phyloP scores from a whole-genome alignment of 2,797 vertebrate species.

The Anguilla pacifica region DNA sequence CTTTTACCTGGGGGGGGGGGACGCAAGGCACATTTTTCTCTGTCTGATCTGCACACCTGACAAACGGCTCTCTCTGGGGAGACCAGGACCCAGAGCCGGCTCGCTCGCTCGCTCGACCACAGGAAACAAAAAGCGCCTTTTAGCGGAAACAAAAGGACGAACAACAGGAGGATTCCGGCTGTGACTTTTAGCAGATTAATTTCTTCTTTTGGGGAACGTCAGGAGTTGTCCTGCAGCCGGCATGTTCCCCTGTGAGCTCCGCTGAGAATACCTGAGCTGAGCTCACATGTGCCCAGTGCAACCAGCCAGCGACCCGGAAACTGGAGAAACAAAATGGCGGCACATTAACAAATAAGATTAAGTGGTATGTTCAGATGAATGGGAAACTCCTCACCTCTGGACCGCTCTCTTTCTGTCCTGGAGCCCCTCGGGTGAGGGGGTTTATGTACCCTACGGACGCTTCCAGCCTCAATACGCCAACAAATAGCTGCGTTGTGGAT shows the following conservation, averaged over 20 bases:
- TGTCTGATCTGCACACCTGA: not conserved
- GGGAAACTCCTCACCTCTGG: not conserved
- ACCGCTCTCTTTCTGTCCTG: not conserved
- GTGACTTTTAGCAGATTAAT: not conserved
- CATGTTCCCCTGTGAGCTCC: not conserved
- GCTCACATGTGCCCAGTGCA: not conserved
- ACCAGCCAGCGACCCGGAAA: not conserved
- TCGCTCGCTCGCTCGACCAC: not conserved
- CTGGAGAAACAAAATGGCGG: not conserved
- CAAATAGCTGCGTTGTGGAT: not conserved
- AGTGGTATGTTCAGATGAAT: not conserved
- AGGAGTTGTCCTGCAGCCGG: not conserved
- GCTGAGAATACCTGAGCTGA: not conserved
- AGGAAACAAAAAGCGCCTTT: conserved; percentile 15
- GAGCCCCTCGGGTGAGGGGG: not conserved
- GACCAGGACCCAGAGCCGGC: not conserved
- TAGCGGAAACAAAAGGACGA: not conserved
- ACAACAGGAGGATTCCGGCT: not conserved
- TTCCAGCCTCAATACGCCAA: not conserved
- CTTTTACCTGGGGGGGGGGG: not conserved
- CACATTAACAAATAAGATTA: not conserved
- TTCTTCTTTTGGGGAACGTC: not conserved
- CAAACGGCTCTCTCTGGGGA: not conserved
- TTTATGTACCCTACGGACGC: not conserved
- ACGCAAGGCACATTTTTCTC: not conserved